These are phyloP conservation scores for Nipponacmea schrenckii DNA, from an alignment of 2,888 invertebrate genomes.

Conservation along the genomic window DNA sequence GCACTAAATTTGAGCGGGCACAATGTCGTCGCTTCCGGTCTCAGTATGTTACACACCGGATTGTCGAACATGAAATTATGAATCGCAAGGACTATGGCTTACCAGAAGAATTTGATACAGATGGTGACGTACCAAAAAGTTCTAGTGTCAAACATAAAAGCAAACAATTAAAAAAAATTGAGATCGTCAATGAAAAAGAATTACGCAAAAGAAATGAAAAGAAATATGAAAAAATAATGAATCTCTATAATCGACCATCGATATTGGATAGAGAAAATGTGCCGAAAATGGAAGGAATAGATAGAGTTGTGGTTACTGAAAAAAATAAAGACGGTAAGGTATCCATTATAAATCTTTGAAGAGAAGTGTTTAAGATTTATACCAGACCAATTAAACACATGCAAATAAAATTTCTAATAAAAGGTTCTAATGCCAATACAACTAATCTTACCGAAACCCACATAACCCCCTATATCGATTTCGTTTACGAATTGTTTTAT, in stretches of 20 bases:
- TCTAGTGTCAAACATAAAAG: not conserved
- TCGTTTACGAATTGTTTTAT: too few species aligned
- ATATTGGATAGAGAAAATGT: slow-evolving; percentile 38
- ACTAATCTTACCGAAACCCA: too few species aligned
- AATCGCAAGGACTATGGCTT: slow-evolving; percentile 51
- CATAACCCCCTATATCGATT: too few species aligned
- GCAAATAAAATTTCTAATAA: too few species aligned
- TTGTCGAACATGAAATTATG: slow-evolving; percentile 49
- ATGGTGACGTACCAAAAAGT: not conserved
- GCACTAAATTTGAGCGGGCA: slow-evolving; percentile 47
- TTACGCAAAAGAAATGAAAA: slow-evolving; percentile 33
- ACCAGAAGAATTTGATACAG: slow-evolving; percentile 40
- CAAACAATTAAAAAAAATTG: slow-evolving; percentile 1
- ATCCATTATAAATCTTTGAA: too few species aligned
- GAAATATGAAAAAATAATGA: slow-evolving; percentile 45
- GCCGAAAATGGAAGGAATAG: slow-evolving; percentile 56
- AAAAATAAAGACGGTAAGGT: slow-evolving; percentile 44
- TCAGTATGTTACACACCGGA: slow-evolving; percentile 56
- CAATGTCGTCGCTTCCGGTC: slow-evolving; percentile 53
- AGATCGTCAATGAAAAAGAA: slow-evolving; percentile 1
- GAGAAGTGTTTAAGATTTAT: too few species aligned
- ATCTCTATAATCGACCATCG: slow-evolving; percentile 43
- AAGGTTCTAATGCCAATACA: too few species aligned
- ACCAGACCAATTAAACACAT: too few species aligned
- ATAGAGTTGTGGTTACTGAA: slow-evolving; percentile 44